These are phyloP conservation scores for Euzophera pinguis DNA, from an alignment of 2,888 invertebrate genomes.

Conservation along the genomic window DNA sequence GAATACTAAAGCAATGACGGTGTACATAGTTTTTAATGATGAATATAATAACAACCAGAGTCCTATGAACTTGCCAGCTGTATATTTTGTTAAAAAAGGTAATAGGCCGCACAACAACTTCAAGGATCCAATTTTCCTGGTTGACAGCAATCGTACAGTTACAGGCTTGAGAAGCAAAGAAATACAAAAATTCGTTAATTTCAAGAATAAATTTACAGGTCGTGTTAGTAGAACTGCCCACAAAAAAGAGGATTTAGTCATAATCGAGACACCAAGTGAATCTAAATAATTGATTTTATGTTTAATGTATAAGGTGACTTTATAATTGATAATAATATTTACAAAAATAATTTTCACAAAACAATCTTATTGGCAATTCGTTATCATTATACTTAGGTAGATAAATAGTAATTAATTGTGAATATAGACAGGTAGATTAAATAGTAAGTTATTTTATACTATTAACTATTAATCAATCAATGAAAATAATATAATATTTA, in stretches of 20 bases:
- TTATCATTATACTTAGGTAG: too few relatives aligned
- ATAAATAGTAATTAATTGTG: too few relatives aligned
- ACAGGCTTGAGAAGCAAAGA: slow-evolving; percentile 60
- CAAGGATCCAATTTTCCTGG: slow-evolving; percentile 47
- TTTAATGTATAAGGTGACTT: too few relatives aligned
- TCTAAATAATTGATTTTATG: not conserved
- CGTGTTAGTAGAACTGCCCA: slow-evolving; percentile 14
- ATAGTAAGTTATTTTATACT: too few relatives aligned
- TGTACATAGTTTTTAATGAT: slow-evolving; percentile 58
- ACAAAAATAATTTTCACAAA: too few relatives aligned
- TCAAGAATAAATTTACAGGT: slow-evolving; percentile 50
- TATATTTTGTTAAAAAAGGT: slow-evolving; percentile 56
- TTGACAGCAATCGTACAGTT: slow-evolving; percentile 61
- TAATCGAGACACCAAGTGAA: not conserved
- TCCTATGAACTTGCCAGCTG: slow-evolving; percentile 39
- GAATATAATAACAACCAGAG: slow-evolving; percentile 20
- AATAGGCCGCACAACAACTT: slow-evolving; percentile 22
- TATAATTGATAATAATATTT: too few relatives aligned
- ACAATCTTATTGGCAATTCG: too few relatives aligned
- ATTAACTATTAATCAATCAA: too few relatives aligned
- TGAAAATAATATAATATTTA: too few relatives aligned
- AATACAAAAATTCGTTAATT: slow-evolving; percentile 50
- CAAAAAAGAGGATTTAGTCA: not conserved
- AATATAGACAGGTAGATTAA: too few relatives aligned
- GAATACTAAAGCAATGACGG: slow-evolving; percentile 36